These are phyloP conservation scores for Machimus rusticus DNA, from an alignment of 2,888 invertebrate genomes.

Conservation along the genomic window DNA sequence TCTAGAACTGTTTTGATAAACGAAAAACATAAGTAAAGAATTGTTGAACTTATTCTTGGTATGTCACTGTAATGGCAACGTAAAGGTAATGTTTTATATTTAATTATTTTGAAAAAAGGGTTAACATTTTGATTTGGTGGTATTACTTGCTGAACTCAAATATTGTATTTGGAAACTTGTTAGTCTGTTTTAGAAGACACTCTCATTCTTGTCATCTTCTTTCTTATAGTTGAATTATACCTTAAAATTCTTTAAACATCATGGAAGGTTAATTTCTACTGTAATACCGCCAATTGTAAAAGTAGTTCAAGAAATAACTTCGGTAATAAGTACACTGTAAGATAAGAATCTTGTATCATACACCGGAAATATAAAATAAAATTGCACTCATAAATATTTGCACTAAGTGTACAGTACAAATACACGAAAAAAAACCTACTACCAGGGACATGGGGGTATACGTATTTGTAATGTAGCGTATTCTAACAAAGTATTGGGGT, in stretches of 20 bases:
- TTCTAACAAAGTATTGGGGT: not conserved
- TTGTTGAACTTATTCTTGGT: not conserved
- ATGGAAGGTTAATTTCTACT: not conserved
- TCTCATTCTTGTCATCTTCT: not conserved
- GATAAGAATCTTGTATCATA: not conserved
- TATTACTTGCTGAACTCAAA: not conserved
- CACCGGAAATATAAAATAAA: not conserved
- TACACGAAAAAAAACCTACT: not conserved
- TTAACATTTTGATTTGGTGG: not conserved
- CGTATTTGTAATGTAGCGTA: not conserved
- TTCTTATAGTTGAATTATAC: no score
- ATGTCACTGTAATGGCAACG: not conserved
- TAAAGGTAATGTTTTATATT: not conserved
- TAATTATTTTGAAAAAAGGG: not conserved
- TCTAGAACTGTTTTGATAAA: not conserved
- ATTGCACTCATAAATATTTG: not conserved
- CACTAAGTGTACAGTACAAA: conserved; percentile 9
- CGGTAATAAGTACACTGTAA: not conserved
- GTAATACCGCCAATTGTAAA: not conserved
- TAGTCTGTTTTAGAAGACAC: not conserved
- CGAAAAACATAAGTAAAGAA: not conserved
- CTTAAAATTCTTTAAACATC: not conserved
- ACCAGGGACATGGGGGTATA: not conserved
- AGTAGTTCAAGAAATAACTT: conserved; percentile 2
- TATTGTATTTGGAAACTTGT: not conserved